A percentile compares a stretch with the other conserved stretches of the same genome.
These are phyloP conservation scores for Alcis repandata DNA, from an alignment of 2,888 invertebrate genomes.

Conservation along the genomic window DNA sequence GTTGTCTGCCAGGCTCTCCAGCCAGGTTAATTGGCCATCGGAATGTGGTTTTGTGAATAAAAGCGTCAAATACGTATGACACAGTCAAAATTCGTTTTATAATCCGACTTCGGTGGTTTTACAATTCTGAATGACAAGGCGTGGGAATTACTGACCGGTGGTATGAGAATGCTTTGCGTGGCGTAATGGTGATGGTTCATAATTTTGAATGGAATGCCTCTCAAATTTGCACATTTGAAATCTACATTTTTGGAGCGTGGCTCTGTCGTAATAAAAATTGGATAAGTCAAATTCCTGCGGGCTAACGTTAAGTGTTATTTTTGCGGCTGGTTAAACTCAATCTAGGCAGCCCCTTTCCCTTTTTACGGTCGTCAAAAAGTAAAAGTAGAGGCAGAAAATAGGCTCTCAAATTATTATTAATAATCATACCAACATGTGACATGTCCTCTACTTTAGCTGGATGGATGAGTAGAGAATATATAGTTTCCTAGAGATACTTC, in stretches of 20 bases:
- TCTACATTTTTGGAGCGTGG: neutral
- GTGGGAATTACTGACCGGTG: too few relatives aligned
- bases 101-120: too few relatives aligned
- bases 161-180: too few relatives aligned
- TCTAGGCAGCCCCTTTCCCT: slow-evolving; percentile 1
- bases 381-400: slow-evolving; percentile 2
- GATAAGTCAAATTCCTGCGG: neutral
- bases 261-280: slow-evolving; percentile 10
- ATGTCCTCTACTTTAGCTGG: neutral
- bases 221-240: neutral
- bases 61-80: too few relatives aligned
- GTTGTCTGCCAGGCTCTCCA: neutral
- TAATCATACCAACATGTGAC: neutral
- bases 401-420: neutral
- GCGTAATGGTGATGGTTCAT: too few relatives aligned
- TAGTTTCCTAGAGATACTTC: too few relatives aligned
- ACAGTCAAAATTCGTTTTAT: too few relatives aligned
- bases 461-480: neutral
- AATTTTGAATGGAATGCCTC: too few relatives aligned
- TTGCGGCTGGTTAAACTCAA: slow-evolving; percentile 7
- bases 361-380: neutral
- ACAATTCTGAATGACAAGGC: too few relatives aligned
- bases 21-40: neutral
- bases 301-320: slow-evolving; percentile 1
- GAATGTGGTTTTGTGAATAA: neutral